phyloP scores from a whole-genome alignment of 2,888 invertebrate species.

The Brachypterus glaber region DNA sequence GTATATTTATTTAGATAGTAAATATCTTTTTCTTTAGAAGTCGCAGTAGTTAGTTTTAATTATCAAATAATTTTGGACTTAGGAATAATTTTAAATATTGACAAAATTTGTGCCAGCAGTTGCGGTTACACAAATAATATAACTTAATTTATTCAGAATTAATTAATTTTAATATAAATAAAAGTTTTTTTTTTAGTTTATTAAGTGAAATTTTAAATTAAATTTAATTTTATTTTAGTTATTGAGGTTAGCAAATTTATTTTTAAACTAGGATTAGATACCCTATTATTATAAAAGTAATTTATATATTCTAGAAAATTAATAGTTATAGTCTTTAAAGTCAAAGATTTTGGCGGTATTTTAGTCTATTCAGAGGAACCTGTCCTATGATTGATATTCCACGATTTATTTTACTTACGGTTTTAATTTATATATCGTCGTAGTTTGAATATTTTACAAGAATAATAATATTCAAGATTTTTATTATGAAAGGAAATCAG shows the following conservation, averaged over 20 bases:
- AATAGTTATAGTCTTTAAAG: constrained; percentile 50
- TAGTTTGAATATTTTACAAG: constrained; percentile 25
- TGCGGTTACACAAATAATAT: too few relatives aligned
- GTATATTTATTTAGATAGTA: too few relatives aligned
- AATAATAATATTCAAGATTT: constrained; percentile 44
- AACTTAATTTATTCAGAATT: too few relatives aligned
- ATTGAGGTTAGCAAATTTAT: constrained; percentile 42
- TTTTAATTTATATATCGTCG: constrained; percentile 17
- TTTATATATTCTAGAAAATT: constrained; percentile 46
- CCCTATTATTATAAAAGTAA: constrained; percentile 47
- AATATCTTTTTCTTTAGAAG: too few relatives aligned
- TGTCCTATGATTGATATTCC: constrained; percentile 58
- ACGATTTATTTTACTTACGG: constrained; percentile 32
- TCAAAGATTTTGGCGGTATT: constrained; percentile 60
- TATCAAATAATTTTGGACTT: too few relatives aligned
- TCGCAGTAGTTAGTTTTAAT: too few relatives aligned
- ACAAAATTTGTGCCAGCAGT: too few relatives aligned
- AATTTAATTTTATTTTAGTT: constrained; percentile 35
- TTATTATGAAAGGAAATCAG: constrained; percentile 48
- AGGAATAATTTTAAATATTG: too few relatives aligned
- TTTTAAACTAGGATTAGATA: too few relatives aligned
- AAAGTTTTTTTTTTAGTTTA: constrained; percentile 44
- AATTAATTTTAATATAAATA: too few relatives aligned
- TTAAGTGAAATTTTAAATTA: constrained; percentile 51
- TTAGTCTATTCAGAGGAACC: constrained; percentile 58